These are phyloP conservation scores for Liparis tanakae DNA, from an alignment of 2,797 vertebrate genomes.

Conservation along the genomic window DNA sequence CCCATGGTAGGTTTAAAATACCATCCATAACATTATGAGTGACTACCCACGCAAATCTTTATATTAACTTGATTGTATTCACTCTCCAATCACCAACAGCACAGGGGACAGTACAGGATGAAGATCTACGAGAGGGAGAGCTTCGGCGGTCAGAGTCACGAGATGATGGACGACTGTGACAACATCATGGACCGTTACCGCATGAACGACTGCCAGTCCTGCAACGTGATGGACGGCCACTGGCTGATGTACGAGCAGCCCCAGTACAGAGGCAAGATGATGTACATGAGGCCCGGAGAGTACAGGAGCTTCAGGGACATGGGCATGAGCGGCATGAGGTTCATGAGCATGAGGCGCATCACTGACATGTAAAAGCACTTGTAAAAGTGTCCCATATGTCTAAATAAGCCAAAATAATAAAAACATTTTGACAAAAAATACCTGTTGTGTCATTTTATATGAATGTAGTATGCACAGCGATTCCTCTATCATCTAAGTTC, in stretches of 20 bases:
- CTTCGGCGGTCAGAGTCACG: slow-evolving; percentile 66
- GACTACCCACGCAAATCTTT: background rate
- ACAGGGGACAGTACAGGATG: slow-evolving; percentile 77
- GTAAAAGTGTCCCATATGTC: slow-evolving; percentile 38
- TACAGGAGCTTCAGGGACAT: slow-evolving; percentile 79
- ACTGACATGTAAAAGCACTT: no score
- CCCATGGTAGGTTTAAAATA: slow-evolving; percentile 55
- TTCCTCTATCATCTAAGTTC: background rate
- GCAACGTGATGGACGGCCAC: slow-evolving; percentile 77
- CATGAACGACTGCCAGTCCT: slow-evolving; percentile 73
- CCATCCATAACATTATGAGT: rapidly evolving
- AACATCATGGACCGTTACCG: slow-evolving; percentile 67
- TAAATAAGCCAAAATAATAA: slow-evolving; percentile 34
- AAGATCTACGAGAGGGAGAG: slow-evolving; percentile 80
- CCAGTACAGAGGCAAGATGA: slow-evolving; percentile 74
- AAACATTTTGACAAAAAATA: slow-evolving; percentile 30
- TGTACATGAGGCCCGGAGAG: slow-evolving; percentile 77
- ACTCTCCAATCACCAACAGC: slow-evolving; percentile 41
- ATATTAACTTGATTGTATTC: background rate
- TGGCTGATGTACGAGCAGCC: slow-evolving; percentile 78
- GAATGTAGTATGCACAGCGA: background rate
- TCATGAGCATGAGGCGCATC: slow-evolving; percentile 75
- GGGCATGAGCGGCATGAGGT: slow-evolving; percentile 60
- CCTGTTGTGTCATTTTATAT: background rate
- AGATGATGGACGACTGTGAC: slow-evolving; percentile 73